Evolutionary conservation across 2,113 vertebrate genomes (phyloP).

Genomic region (Nestor notabilis): DNA sequence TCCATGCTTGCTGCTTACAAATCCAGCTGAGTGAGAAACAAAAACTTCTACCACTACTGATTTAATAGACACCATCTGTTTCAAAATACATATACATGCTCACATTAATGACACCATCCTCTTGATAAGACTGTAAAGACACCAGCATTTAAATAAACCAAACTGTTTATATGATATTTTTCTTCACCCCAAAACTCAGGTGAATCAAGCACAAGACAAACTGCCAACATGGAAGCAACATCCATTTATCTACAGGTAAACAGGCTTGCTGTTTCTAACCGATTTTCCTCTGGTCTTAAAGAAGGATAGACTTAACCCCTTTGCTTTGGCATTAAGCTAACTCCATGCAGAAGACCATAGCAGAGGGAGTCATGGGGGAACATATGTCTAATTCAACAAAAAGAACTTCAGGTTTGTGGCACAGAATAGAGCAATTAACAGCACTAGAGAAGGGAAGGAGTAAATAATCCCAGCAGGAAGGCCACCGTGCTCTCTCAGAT

Average conservation of each 20-base stretch:
- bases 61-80: conserved; percentile 36
- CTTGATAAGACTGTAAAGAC: neutral
- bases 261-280: neutral
- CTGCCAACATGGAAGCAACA: neutral
- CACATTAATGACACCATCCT: neutral
- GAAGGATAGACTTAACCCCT: conserved; percentile 29
- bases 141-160: neutral
- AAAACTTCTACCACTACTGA: neutral
- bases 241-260: neutral
- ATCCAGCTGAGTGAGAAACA: neutral
- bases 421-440: neutral
- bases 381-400: neutral
- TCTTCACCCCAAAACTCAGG: neutral
- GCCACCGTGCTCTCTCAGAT: neutral
- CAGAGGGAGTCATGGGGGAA: neutral
- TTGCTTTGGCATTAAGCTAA: neutral
- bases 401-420: neutral
- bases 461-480: neutral
- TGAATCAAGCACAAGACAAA: neutral
- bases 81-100: neutral
- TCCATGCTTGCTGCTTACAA: neutral
- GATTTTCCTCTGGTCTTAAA: neutral
- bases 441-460: neutral
- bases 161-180: neutral
- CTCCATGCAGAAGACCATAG: neutral